phyloP scores from a whole-genome alignment of 2,888 invertebrate genomes.

The Drosophila seclusa region DNA sequence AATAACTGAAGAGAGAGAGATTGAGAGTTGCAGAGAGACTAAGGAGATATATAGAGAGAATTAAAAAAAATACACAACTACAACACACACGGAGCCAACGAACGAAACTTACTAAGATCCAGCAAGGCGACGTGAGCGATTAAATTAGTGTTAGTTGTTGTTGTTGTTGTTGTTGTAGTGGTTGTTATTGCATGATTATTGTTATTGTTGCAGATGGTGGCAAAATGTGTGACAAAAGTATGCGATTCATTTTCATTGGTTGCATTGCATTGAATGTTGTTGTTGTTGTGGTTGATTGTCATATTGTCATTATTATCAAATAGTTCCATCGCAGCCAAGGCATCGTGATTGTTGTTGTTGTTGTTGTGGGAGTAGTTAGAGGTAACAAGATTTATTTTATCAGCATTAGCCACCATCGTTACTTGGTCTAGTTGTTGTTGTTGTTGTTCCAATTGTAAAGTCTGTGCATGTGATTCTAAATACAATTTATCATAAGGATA shows the following conservation, averaged over 20 bases:
- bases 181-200: slow-evolving; percentile 63
- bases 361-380: slow-evolving; percentile 82
- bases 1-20: slow-evolving; percentile 24
- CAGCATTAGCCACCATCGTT: slow-evolving; percentile 85
- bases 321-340: slow-evolving; percentile 58
- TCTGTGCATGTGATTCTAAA: slow-evolving; percentile 86
- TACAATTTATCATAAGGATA: slow-evolving; percentile 84
- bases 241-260: slow-evolving; percentile 57
- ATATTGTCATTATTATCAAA: slow-evolving; percentile 49
- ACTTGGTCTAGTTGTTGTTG: slow-evolving; percentile 85
- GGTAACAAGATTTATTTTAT: slow-evolving; percentile 85
- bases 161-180: slow-evolving; percentile 47
- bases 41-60: slow-evolving; percentile 12
- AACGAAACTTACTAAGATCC: slow-evolving; percentile 84
- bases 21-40: slow-evolving; percentile 38
- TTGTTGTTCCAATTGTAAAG: slow-evolving; percentile 86
- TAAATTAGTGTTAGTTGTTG: slow-evolving; percentile 64
- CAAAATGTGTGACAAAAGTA: slow-evolving; percentile 66
- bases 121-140: slow-evolving; percentile 76
- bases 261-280: slow-evolving; percentile 40
- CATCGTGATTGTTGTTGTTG: slow-evolving; percentile 50
- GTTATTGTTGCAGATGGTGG: slow-evolving; percentile 63
- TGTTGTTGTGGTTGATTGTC: slow-evolving; percentile 55
- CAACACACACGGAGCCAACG: slow-evolving; percentile 66
- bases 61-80: slow-evolving; percentile 54